These are phyloP conservation scores for Mycteria americana DNA, from an alignment of 2,797 vertebrate genomes.

Conservation along the genomic window DNA sequence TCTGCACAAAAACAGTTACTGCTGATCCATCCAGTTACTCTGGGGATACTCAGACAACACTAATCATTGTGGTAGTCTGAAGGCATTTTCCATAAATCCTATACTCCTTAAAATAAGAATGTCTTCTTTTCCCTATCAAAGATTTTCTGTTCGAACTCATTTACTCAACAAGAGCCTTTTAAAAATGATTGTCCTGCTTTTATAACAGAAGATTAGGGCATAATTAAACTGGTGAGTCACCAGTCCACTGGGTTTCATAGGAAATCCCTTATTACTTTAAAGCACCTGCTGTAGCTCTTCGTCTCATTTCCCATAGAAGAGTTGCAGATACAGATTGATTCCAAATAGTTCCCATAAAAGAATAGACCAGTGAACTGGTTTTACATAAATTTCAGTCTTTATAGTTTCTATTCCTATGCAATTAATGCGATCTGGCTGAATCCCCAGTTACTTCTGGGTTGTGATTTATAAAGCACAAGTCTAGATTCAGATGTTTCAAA, in stretches of 20 bases:
- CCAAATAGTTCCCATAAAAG: slow-evolving; percentile 57
- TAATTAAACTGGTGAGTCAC: slow-evolving; percentile 55
- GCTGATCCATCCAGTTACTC: not conserved
- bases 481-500: slow-evolving; percentile 17
- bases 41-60: not conserved
- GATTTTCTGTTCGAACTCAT: slow-evolving; percentile 7
- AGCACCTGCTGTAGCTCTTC: slow-evolving; percentile 28
- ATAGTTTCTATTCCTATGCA: slow-evolving; percentile 36
- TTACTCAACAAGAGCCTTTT: slow-evolving; percentile 3
- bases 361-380: slow-evolving; percentile 40
- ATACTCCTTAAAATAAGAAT: not conserved
- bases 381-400: slow-evolving; percentile 54
- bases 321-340: slow-evolving; percentile 42
- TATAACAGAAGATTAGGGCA: not conserved
- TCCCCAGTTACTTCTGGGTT: slow-evolving; percentile 7
- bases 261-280: slow-evolving; percentile 57
- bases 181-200: slow-evolving; percentile 8
- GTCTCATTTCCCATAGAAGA: slow-evolving; percentile 40
- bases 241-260: slow-evolving; percentile 14
- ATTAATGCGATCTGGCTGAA: slow-evolving; percentile 65
- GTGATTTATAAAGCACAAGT: slow-evolving; percentile 61
- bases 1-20: not conserved
- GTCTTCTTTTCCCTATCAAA: not conserved
- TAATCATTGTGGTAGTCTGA: not conserved
- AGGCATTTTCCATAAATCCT: not conserved